Evolutionary conservation across 2,888 invertebrate species (phyloP), one percentile per base, ranked within the genome.

Genomic region (Rotaria macrura): DNA sequence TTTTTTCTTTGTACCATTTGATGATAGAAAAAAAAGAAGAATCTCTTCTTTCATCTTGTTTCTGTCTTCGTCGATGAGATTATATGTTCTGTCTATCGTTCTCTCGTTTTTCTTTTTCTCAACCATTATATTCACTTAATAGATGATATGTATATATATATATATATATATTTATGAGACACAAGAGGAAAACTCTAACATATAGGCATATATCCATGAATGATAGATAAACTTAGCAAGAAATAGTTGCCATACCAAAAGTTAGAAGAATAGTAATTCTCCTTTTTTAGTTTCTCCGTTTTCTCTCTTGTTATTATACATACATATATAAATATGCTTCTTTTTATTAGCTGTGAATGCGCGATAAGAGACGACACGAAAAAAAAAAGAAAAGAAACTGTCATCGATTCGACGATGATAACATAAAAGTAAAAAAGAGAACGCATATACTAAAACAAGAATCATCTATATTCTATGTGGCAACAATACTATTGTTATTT

Each of bases 21-120:
- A 65, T 84, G 43, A 43, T 47, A 47, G 43, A 84, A 43, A 34
- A n/a, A 54, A n/a, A n/a, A n/a, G n/a, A 84, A 43, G 47, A 84
- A 84, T 84, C 55, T 84, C 34, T 47, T 84, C n/a, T 52, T 10
- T 49, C 9, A 25, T 52, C 14, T 38, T 43, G 55, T 65, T 47
- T 65, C 34, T 52, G 84, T 65, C 38, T 65, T n/a, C 84, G 14
- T n/a, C 84, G 14, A 43, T 57, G 29, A 47, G 38, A 85, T 34
- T 34, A 72, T 72, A 43, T 83, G 83, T 79, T n/a, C n/a, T 43
- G 54, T 49, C 55, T 55, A 47, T 85, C 55, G 83, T 85, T 83
- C 83, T 57, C 47, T 57, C 3, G 38, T 85, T 85, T 52, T 85
- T 38, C 54, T 79, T 79, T n/a, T 29, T 17, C 3, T 14, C 49